phyloP scores from a whole-genome alignment of 2,113 vertebrate genomes.

The Sturnus vulgaris region DNA sequence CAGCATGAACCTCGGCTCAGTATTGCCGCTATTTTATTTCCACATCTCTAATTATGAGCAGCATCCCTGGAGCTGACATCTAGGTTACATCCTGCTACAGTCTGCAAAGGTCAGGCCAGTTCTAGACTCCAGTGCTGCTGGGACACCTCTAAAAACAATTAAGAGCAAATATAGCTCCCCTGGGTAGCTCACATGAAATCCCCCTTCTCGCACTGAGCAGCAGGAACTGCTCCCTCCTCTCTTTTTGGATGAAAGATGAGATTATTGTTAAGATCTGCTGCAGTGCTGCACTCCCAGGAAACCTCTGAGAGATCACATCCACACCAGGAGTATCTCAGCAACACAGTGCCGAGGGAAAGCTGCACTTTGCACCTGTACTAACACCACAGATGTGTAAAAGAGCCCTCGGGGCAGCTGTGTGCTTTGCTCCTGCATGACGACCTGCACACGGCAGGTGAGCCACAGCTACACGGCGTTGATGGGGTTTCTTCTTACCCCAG shows the following conservation, averaged over 20 bases:
- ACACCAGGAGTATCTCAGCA: not conserved
- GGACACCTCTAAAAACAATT: not conserved
- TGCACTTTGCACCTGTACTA: not conserved
- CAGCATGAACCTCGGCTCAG: fast-evolving
- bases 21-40: not conserved
- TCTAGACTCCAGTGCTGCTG: not conserved
- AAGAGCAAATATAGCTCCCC: not conserved
- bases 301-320: not conserved
- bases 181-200: not conserved
- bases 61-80: not conserved
- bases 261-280: not conserved
- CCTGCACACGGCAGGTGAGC: not conserved
- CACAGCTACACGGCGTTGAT: fast-evolving
- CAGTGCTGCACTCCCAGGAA: not conserved
- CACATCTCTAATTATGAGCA: not conserved
- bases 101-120: not conserved
- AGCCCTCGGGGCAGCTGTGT: not conserved
- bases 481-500: not conserved
- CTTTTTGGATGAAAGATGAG: not conserved
- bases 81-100: not conserved
- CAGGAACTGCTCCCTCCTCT: fast-evolving
- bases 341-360: fast-evolving
- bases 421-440: fast-evolving
- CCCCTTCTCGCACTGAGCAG: not conserved
- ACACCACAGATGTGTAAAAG: not conserved